Evolutionary conservation across 2,797 vertebrate species (phyloP).

Genomic region (Miichthys miiuy): DNA sequence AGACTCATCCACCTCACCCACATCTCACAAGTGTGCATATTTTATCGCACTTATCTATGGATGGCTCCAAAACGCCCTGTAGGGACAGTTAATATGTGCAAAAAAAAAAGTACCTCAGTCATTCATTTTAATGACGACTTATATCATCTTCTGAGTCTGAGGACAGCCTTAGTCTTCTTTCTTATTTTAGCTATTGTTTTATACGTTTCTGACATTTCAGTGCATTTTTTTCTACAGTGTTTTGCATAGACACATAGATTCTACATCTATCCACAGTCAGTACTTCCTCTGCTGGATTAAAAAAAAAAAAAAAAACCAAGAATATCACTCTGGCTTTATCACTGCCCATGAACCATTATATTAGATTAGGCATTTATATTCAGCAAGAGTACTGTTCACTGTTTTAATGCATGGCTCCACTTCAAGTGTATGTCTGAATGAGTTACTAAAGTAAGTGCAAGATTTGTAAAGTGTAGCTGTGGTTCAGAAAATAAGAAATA

Average conservation of each 20-base stretch:
- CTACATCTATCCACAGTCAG: too few species aligned
- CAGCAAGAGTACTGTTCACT: neutral
- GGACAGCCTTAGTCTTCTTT: neutral
- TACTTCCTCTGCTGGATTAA: neutral
- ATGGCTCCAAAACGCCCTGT: slow-evolving; percentile 26
- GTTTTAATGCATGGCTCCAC: neutral
- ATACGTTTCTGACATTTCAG: slow-evolving; percentile 22
- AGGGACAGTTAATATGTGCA: slow-evolving; percentile 40
- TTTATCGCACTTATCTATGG: slow-evolving; percentile 42
- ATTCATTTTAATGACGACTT: slow-evolving; percentile 59
- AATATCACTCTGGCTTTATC: neutral
- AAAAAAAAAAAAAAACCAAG: neutral
- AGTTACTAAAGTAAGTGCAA: neutral
- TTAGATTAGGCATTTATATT: neutral
- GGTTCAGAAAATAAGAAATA: neutral
- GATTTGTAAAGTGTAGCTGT: slow-evolving; percentile 1
- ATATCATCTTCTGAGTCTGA: slow-evolving; percentile 27
- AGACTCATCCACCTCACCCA: neutral
- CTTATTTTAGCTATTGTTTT: slow-evolving; percentile 9
- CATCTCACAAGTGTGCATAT: slow-evolving; percentile 35
- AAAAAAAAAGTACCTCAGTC: slow-evolving; percentile 30
- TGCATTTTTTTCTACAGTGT: slow-evolving; percentile 3
- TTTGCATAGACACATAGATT: neutral
- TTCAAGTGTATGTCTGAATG: slow-evolving; percentile 3
- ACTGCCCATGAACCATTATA: neutral